A percentile compares a stretch with the other conserved stretches of the same genome.
These are phyloP conservation scores for Chelon labrosus DNA, from an alignment of 2,797 vertebrate genomes.

Conservation along the genomic window DNA sequence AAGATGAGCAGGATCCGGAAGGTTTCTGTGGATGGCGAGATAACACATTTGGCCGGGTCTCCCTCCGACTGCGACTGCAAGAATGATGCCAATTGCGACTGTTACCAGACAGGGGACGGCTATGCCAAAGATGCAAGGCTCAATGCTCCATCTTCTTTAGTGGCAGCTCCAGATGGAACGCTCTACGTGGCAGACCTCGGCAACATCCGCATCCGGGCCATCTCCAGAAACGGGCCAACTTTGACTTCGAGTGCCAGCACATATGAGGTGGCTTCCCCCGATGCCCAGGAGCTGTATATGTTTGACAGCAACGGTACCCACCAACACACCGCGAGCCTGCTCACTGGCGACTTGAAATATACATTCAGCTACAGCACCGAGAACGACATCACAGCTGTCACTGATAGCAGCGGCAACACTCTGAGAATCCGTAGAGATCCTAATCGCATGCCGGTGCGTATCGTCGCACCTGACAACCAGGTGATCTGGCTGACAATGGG, in stretches of 20 bases:
- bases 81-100: conserved; percentile 98
- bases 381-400: conserved; percentile 93
- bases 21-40: conserved; percentile 96
- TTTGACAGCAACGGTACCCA: conserved; percentile 97
- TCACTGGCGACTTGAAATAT: conserved; percentile 94
- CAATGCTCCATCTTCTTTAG: conserved; percentile 94
- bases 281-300: conserved; percentile 96
- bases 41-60: conserved; percentile 93
- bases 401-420: conserved; percentile 95
- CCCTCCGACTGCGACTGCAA: conserved; percentile 97
- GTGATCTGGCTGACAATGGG: conserved; percentile 97
- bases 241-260: conserved; percentile 81
- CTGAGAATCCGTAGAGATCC: conserved; percentile 93
- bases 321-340: conserved; percentile 93
- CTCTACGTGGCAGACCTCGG: conserved; percentile 96
- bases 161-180: conserved; percentile 94
- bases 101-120: conserved; percentile 95
- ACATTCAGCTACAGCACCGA: conserved; percentile 98
- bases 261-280: conserved; percentile 91
- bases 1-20: conserved; percentile 95
- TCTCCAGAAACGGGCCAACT: conserved; percentile 90
- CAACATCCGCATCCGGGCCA: conserved; percentile 95
- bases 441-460: conserved; percentile 93
- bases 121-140: conserved; percentile 98
- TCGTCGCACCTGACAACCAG: conserved; percentile 97